Evolutionary conservation across 2,888 invertebrate genomes (phyloP).

Genomic region (Dermolepida albohirtum): DNA sequence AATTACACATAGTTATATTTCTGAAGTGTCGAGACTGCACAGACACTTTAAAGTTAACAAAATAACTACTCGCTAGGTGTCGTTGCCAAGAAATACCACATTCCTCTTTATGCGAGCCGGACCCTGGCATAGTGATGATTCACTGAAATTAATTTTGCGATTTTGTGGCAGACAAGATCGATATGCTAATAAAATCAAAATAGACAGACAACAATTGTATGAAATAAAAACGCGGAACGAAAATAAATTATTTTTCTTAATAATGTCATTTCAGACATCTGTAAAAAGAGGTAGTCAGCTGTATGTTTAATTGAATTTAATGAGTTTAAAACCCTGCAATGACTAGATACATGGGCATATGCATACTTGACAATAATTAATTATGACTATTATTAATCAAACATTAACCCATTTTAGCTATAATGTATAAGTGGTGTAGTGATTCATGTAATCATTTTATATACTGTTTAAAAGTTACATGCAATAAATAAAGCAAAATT

Average conservation of each 20-base stretch:
- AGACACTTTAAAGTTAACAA: background rate
- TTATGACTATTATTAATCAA: conserved; percentile 12
- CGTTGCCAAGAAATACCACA: background rate
- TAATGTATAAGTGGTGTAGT: background rate
- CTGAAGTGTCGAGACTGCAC: background rate
- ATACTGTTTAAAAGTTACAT: no score
- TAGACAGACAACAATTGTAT: no score
- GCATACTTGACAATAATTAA: conserved; percentile 2
- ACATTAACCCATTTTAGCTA: conserved; percentile 2
- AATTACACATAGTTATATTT: no score
- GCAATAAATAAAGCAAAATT: no score
- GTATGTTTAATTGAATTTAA: conserved; percentile 18
- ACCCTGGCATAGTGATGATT: background rate
- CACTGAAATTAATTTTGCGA: conserved; percentile 6
- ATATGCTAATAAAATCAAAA: background rate
- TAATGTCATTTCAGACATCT: no score
- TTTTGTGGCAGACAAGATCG: conserved; percentile 4
- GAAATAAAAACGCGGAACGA: no score
- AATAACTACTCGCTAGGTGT: conserved; percentile 6
- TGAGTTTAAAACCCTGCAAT: background rate
- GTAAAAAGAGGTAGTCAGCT: no score
- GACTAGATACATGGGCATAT: background rate
- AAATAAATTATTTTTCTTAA: no score
- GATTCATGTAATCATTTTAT: background rate
- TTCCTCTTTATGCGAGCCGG: background rate